These are phyloP conservation scores for Endomychus coccineus DNA, from an alignment of 2,888 invertebrate genomes.

Conservation along the genomic window DNA sequence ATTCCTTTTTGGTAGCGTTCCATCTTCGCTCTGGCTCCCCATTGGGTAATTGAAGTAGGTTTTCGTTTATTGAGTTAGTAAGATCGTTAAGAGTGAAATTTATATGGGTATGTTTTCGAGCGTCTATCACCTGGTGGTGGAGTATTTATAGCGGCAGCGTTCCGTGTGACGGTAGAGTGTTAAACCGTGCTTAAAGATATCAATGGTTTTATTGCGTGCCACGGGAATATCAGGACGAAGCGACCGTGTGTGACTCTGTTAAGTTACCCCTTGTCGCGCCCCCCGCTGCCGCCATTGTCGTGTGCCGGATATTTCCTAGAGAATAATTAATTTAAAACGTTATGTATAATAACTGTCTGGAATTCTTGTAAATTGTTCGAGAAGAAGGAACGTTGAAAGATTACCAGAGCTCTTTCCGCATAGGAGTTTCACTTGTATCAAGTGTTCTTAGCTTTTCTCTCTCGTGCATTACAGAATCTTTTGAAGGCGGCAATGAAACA, in stretches of 20 bases:
- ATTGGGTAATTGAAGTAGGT: too few species aligned
- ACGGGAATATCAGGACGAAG: constrained; percentile 24
- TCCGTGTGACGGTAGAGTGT: constrained; percentile 30
- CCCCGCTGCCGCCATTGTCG: constrained; percentile 18
- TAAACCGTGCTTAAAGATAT: constrained; percentile 32
- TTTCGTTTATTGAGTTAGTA: constrained; percentile 2
- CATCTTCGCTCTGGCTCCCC: too few species aligned
- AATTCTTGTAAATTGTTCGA: constrained; percentile 11
- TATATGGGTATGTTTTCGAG: constrained; percentile 21
- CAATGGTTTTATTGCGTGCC: constrained; percentile 33
- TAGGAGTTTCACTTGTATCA: too few species aligned
- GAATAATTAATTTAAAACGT: constrained; percentile 27
- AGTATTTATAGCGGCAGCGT: constrained; percentile 27
- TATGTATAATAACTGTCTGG: constrained; percentile 22
- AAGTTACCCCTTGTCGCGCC: constrained; percentile 12
- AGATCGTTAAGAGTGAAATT: constrained; percentile 13
- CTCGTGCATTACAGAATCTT: too few species aligned
- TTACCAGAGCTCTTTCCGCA: too few species aligned
- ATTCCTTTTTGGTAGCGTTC: too few species aligned
- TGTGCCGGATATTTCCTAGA: constrained; percentile 24
- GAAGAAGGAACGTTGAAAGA: too few species aligned
- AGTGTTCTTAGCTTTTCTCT: too few species aligned
- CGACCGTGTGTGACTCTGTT: constrained; percentile 16
- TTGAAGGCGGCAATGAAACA: too few species aligned
- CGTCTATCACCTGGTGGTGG: constrained; percentile 21